Conservation (phyloP, 2,888 invertebrate genomes). For the Ophion obscuratus region DNA sequence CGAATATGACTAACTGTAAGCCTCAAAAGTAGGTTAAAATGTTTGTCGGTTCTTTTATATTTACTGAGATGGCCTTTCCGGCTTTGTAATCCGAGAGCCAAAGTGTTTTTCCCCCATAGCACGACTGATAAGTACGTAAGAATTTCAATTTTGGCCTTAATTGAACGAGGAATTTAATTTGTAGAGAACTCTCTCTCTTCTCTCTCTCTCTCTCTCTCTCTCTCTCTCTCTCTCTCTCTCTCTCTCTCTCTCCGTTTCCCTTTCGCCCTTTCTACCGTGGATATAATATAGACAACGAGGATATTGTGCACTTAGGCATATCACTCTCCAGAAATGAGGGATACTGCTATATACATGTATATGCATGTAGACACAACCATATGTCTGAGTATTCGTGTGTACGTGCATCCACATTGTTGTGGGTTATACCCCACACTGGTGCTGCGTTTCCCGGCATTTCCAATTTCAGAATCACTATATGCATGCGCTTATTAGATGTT, state of each 20-base stretch:
- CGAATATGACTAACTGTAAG: no score
- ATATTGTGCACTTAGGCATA: conserved; percentile 47
- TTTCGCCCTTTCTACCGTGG: conserved; percentile 1
- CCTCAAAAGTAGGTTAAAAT: no score
- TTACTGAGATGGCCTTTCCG: not conserved
- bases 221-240: not conserved
- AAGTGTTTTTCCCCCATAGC: no score
- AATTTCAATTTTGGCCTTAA: conserved; percentile 43
- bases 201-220: not conserved
- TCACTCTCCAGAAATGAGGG: conserved; percentile 43
- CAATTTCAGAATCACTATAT: conserved; percentile 63
- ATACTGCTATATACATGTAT: conserved; percentile 12
- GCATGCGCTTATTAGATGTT: conserved; percentile 56
- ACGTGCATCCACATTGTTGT: conserved; percentile 1
- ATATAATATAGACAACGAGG: conserved; percentile 43
- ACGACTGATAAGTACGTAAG: not conserved
- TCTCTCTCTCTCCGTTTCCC: not conserved
- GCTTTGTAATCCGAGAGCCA: not conserved
- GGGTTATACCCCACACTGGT: conserved; percentile 44
- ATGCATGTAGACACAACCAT: not conserved
- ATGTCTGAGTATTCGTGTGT: not conserved
- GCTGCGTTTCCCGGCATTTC: conserved; percentile 59
- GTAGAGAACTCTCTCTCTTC: not conserved
- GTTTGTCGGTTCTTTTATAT: not conserved
- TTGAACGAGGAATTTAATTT: conserved; percentile 51